These are phyloP conservation scores for Rhopalosiphum nymphaeae DNA, from an alignment of 2,888 invertebrate genomes.

Conservation along the genomic window DNA sequence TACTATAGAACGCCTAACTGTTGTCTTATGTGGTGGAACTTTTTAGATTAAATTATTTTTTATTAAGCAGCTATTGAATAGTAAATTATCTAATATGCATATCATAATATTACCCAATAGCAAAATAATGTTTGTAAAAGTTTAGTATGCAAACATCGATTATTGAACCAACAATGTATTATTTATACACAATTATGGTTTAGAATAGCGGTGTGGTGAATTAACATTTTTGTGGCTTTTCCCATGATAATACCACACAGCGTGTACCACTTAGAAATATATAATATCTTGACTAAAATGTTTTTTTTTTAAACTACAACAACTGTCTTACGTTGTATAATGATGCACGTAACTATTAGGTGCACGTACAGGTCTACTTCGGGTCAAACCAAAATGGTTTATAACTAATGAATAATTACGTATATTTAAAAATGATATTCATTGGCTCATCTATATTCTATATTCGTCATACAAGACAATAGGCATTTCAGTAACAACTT, in stretches of 20 bases:
- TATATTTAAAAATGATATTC: neutral
- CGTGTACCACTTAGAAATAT: neutral
- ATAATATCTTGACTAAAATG: neutral
- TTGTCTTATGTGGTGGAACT: neutral
- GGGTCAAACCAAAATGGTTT: neutral
- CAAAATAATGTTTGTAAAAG: neutral
- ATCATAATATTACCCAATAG: neutral
- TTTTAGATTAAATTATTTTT: neutral
- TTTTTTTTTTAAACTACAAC: neutral
- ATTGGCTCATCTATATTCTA: neutral
- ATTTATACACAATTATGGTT: neutral
- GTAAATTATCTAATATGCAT: neutral
- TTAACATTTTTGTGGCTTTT: neutral
- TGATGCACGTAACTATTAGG: neutral
- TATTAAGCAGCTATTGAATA: neutral
- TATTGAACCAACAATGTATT: neutral
- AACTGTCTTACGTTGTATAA: neutral
- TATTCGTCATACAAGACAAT: neutral
- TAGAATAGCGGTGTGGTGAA: neutral
- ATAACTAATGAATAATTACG: neutral
- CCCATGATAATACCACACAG: neutral
- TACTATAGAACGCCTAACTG: neutral
- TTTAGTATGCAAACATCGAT: neutral
- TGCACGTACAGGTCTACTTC: too few relatives aligned
- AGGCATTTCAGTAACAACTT: neutral